Evolutionary conservation across 1,140 invertebrate species (phyloP).

Genomic region (Danaus plexippus): DNA sequence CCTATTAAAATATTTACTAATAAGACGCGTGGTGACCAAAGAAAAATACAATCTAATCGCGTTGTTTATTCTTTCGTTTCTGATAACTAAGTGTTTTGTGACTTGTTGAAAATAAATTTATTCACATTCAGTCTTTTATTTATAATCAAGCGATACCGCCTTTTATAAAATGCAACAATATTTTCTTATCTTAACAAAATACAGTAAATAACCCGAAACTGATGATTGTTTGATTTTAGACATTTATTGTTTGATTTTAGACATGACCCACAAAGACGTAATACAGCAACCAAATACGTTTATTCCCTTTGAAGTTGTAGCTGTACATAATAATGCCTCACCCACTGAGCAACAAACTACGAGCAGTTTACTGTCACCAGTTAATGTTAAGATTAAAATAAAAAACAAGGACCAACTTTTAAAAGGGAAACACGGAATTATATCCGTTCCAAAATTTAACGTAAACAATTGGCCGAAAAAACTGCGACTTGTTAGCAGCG

Average conservation of each 20-base stretch:
- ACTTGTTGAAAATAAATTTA: too few relatives aligned
- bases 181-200: too few relatives aligned
- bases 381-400: constrained; percentile 52
- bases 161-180: too few relatives aligned
- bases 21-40: constrained; percentile 9
- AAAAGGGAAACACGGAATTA: constrained; percentile 16
- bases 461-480: constrained; percentile 23
- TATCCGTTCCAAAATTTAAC: constrained; percentile 32
- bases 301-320: constrained; percentile 44
- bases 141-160: background rate
- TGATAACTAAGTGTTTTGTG: constrained; percentile 24
- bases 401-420: constrained; percentile 36
- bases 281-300: too few relatives aligned
- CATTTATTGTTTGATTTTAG: too few relatives aligned
- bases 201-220: too few relatives aligned
- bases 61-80: constrained; percentile 53
- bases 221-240: too few relatives aligned
- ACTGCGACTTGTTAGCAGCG: constrained; percentile 41
- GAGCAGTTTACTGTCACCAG: constrained; percentile 21
- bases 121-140: too few relatives aligned
- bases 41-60: constrained; percentile 40
- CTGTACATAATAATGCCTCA: constrained; percentile 21
- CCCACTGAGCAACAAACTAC: constrained; percentile 5
- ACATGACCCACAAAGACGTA: too few relatives aligned
- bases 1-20: constrained; percentile 9